Evolutionary conservation across 2,113 vertebrate species (phyloP), one percentile per base, ranked within the genome.

Genomic region (Sula dactylatra): DNA sequence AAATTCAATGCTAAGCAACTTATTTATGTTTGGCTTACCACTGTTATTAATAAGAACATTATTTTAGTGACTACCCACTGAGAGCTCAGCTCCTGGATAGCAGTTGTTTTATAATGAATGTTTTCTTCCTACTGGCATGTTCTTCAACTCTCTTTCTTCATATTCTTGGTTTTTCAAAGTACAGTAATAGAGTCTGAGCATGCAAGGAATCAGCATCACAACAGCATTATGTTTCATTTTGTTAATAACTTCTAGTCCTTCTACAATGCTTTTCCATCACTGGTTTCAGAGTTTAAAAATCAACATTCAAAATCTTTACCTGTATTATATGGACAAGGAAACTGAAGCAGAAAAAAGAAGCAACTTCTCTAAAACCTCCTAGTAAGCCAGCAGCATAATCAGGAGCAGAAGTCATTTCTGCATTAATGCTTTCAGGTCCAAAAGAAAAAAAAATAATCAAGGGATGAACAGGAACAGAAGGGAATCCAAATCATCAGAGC

Each of bases 1-100:
- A 94, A 91, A 96, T 94, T 91, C 86, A 91, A 82, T 77, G 95
- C 95, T 91, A 96, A 94, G 66, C 94, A 96, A 96, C 83, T 97
- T 96, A 94, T 85, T 97, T 94, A 95, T 97, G 83, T 96, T 97
- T 97, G 94, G 82, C 65, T 92, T 96, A 96, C 73, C 61, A 89
- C 45, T 79, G 52, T 76, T 92, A 94, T 61, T 94, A 94, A 93
- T 91, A 95, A 94, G 81, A 91, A 85, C 62, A 86, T 94, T 94
- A 94, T 93, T 85, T 93, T 72, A 94, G 81, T 31, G 91, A 84
- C 88, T 94, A 81, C 83, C 89, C 0, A 24, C 94, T 95, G 89
- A 93, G 94, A 93, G 88, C 88, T 94, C 86, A 80, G 69, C 83
- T 97, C 89, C 89, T 95, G 86, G 77, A 95, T 80, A 79, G 71